phyloP scores from a whole-genome alignment of 2,797 vertebrate genomes.

The Acipenser ruthenus region DNA sequence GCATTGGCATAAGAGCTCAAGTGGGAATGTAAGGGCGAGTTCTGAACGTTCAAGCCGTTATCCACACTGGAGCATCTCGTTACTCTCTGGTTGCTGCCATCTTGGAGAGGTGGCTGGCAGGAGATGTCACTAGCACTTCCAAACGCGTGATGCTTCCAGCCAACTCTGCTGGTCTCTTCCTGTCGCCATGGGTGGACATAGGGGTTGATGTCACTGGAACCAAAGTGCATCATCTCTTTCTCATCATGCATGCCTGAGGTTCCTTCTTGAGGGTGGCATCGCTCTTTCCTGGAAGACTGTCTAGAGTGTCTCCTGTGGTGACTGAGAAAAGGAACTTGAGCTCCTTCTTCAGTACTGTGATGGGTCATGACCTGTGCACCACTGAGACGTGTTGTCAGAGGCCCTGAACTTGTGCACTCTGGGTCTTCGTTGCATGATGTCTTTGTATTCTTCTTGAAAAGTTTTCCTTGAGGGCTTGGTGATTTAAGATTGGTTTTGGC shows the following conservation, averaged over 20 bases:
- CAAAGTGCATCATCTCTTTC: constrained; percentile 63
- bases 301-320: background rate
- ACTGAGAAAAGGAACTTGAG: constrained; percentile 15
- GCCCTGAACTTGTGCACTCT: background rate
- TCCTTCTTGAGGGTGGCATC: background rate
- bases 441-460: constrained; percentile 11
- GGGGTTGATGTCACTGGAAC: constrained; percentile 77
- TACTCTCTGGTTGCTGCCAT: constrained; percentile 44
- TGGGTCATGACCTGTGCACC: constrained; percentile 3
- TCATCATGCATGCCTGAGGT: constrained; percentile 13
- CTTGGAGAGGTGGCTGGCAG: constrained; percentile 52
- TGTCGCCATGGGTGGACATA: constrained; percentile 60
- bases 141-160: constrained; percentile 68
- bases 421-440: constrained; percentile 6
- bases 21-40: constrained; percentile 73
- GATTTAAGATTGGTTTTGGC: constrained; percentile 15
- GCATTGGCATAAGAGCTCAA: constrained; percentile 69
- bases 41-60: constrained; percentile 65
- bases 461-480: constrained; percentile 15
- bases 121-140: constrained; percentile 72
- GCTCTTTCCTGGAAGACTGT: constrained; percentile 17
- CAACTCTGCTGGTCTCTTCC: constrained; percentile 34
- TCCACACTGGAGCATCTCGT: constrained; percentile 72
- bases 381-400: background rate
- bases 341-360: background rate